Base-by-base conservation (phyloP, 2,113 vertebrate species). In the Puntigrus tetrazona region DNA sequence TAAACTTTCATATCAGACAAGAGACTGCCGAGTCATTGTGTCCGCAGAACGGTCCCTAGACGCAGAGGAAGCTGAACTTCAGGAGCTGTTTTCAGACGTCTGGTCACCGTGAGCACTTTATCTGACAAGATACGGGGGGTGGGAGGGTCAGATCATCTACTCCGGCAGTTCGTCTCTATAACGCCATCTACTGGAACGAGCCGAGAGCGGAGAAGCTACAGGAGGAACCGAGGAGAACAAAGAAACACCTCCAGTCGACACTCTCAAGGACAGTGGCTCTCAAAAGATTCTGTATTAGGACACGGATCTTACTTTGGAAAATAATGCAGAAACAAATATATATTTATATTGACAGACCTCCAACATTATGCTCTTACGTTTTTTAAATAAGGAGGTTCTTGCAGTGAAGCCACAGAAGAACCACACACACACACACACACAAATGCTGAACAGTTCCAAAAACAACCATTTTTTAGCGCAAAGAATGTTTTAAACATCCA, bases 141-240 rank as follows among this genome's bases (percentile, higher is more conserved):
- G 43, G 77, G 22, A n/a, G 52, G 77, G 5, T 47, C 72, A 86
- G 72, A 77, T 70, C 0, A 41, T 36, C 20, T 55, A 29, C 20
- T 34, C 69, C 59, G 22, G 13, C 61, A 22, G 45, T 84, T 65
- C 45, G 72, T 78, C 79, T 86, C 87, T 82, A 50, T 77, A 72
- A 34, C 78, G 67, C 86, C 89, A 88, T 85, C 89, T 88, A 86
- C 78, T 87, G 88, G 88, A 27, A 16, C 7, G 14, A 83, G 27
- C 45, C 61, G 18, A 78, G 38, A 74, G 70, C 29, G 22, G n/a
- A 74, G 13, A 16, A n/a, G 65, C n/a, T 57, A 73, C 31, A 55
- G 20, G 79, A 69, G n/a, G 74, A 55, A 70, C 55, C 43, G n/a
- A 70, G 65, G 41, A 50, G 75, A 80, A 86, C 76, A 88, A 83